Percentiles rank a stretch among this genome's conserved stretches.
phyloP scores from a whole-genome alignment of 2,888 invertebrate species.

The Volucella inanis region DNA sequence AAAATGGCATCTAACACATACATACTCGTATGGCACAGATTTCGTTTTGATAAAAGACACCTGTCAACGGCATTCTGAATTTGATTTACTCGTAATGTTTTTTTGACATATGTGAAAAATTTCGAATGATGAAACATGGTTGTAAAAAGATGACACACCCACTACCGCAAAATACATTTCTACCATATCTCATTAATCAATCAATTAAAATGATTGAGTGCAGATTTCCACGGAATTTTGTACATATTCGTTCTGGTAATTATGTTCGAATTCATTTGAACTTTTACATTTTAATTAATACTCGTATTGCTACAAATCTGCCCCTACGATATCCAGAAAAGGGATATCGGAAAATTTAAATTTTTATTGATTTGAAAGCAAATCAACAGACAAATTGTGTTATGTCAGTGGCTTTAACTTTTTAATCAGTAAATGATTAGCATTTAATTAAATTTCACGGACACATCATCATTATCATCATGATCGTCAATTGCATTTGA shows the following conservation, averaged over 20 bases:
- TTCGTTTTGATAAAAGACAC: conserved; percentile 7
- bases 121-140: not conserved
- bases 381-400: not conserved
- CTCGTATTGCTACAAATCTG: too few species aligned
- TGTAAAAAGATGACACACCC: conserved; percentile 10
- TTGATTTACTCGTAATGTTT: conserved; percentile 1
- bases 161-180: not conserved
- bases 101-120: not conserved
- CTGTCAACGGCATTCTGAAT: conserved; percentile 14
- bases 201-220: conserved; percentile 1
- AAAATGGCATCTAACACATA: not conserved
- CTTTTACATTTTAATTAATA: too few species aligned
- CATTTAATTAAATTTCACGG: conserved; percentile 31
- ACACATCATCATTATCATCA: conserved; percentile 2
- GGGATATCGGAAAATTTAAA: not conserved
- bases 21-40: too few species aligned
- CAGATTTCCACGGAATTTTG: too few species aligned
- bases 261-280: too few species aligned
- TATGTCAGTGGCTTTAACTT: conserved; percentile 21
- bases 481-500: too few species aligned
- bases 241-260: too few species aligned
- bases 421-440: conserved; percentile 27
- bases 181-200: conserved; percentile 17
- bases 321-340: not conserved
- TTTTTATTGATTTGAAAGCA: not conserved